Base-by-base conservation (phyloP, 2,113 vertebrate species). In the Zapornia atra region DNA sequence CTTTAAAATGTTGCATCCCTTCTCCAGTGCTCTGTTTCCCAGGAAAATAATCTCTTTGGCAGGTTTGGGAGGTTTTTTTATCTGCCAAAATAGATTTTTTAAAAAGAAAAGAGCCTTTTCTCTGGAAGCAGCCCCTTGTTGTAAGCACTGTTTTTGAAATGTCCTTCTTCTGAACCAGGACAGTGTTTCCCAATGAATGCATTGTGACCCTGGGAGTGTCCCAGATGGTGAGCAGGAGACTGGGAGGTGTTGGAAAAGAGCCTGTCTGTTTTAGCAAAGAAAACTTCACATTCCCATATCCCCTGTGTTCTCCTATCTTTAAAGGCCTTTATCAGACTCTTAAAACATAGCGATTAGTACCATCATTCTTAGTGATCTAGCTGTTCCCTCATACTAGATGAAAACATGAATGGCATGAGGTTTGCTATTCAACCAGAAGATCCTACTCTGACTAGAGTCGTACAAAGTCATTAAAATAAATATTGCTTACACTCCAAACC, bases 151-250 rank as follows among this genome's bases (percentile, higher is more conserved):
- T 38, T 57, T 60, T 46, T 1, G 2, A 75, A 82, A 29, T 1
- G 4, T 28, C 38, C 44, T 85, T 81, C 24, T 70, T 38, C 82
- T 56, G n/a, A 90, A 56, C 15, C 10, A 80, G 25, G 66, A 15
- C 0, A 1, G 17, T 3, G 0, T 76, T 90, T 66, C 20, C 21
- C 4, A 5, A 13, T 2, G 7, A 44, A 12, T 9, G 17, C 34
- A 19, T 17, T 81, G 61, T 61, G 66, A 25, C 17, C 26, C 31
- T 50, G 25, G 25, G 16, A 71, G 12, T 3, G 12, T 66, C 75
- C 31, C 38, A 56, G 24, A 15, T 61, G 63, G 61, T 12, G 17
- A 71, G 10, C 26, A 40, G 9, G 36, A 19, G 22, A 44, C 1
- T 64, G 46, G 25, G 40, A 91, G 21, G 21, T 5, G 11, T 1